Evolutionary conservation across 2,113 vertebrate genomes (phyloP).

Genomic region (Periophthalmodon schlosseri): DNA sequence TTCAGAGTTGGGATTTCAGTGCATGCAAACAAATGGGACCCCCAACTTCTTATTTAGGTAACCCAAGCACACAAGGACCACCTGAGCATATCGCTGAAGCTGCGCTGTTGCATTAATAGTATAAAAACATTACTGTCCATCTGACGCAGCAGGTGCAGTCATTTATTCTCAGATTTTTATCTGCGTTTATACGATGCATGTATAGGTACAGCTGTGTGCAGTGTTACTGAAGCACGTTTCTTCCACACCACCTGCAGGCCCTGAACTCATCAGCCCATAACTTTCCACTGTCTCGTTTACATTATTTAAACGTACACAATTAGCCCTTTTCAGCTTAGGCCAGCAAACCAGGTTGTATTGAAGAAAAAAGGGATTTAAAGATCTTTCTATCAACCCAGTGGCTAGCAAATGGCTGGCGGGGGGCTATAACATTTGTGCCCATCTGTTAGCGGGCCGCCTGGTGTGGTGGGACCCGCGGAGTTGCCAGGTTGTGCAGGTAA

Average conservation of each 20-base stretch:
- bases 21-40: too few species aligned
- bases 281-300: constrained; percentile 12
- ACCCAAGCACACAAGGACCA: too few species aligned
- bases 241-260: constrained; percentile 28
- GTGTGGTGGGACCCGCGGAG: constrained; percentile 19
- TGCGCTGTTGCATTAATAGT: neutral
- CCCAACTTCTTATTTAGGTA: too few species aligned
- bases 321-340: constrained; percentile 51
- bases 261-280: constrained; percentile 16
- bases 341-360: constrained; percentile 48
- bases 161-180: constrained; percentile 15
- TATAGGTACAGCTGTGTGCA: neutral
- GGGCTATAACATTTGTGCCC: constrained; percentile 38
- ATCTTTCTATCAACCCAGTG: constrained; percentile 36
- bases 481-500: constrained; percentile 31
- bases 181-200: constrained; percentile 24
- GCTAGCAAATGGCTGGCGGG: constrained; percentile 36
- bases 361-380: constrained; percentile 54
- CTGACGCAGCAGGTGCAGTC: neutral
- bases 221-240: constrained; percentile 32
- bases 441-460: constrained; percentile 51
- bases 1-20: too few species aligned
- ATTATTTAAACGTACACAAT: constrained; percentile 20
- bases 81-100: too few species aligned
- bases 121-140: neutral